Evolutionary conservation across 2,113 vertebrate species (phyloP).

Genomic region (Bolborhynchus lineola): DNA sequence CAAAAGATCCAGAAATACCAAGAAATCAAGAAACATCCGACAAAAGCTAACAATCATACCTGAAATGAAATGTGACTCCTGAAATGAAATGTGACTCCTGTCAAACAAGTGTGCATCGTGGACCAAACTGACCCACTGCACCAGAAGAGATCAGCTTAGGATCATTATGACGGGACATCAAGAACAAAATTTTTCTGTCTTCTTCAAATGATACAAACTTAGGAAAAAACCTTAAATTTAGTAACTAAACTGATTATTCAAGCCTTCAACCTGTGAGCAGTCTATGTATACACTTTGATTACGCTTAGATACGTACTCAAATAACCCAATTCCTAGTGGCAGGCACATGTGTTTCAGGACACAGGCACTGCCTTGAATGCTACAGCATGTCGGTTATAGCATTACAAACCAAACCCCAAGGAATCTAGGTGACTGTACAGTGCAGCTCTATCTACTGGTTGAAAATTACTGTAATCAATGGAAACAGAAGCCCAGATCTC

Average conservation of each 20-base stretch:
- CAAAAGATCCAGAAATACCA: neutral
- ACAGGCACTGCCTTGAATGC: neutral
- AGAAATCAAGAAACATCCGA: neutral
- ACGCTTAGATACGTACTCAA: neutral
- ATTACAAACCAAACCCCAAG: neutral
- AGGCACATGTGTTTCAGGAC: neutral
- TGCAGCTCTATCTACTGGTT: neutral
- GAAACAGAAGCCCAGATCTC: neutral
- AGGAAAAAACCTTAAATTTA: neutral
- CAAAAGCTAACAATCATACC: conserved; percentile 14
- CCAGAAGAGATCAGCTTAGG: neutral
- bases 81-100: neutral
- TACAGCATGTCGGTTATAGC: neutral
- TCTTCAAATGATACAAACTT: neutral
- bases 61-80: neutral
- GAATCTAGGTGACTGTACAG: neutral
- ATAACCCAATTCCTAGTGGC: neutral
- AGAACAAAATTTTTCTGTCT: neutral
- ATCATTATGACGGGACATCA: neutral
- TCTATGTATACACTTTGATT: neutral
- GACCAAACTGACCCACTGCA: neutral
- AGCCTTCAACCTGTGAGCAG: neutral
- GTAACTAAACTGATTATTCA: neutral
- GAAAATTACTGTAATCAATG: neutral
- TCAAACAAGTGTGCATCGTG: neutral